phyloP scores from a whole-genome alignment of 2,888 invertebrate genomes.

The Sinotaia quadrata region DNA sequence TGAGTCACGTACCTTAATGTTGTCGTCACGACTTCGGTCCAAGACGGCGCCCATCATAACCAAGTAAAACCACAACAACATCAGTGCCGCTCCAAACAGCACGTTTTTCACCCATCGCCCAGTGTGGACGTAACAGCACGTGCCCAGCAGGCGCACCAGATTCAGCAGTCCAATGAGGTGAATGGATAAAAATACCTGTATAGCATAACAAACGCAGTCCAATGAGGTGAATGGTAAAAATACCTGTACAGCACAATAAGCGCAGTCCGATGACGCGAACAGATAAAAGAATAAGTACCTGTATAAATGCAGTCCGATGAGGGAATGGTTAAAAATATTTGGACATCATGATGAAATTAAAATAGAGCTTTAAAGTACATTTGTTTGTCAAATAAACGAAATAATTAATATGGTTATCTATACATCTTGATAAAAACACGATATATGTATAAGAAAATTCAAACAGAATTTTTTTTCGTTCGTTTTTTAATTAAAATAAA shows the following conservation, averaged over 20 bases:
- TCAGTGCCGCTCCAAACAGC: constrained; percentile 30
- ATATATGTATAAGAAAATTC: no score
- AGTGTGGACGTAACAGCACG: constrained; percentile 15
- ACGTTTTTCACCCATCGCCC: constrained; percentile 31
- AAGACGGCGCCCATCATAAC: constrained; percentile 32
- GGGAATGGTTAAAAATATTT: no score
- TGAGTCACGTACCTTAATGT: constrained; percentile 35
- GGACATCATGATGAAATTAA: no score
- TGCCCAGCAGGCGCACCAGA: constrained; percentile 12
- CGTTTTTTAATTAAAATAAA: no score
- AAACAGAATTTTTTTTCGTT: no score
- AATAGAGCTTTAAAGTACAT: no score
- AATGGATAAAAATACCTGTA: constrained; percentile 20
- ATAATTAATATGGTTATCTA: no score
- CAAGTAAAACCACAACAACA: constrained; percentile 39
- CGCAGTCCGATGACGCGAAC: constrained; percentile 27
- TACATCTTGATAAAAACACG: no score
- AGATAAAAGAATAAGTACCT: no score
- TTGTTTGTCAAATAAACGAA: no score
- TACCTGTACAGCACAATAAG: neutral
- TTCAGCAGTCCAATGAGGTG: constrained; percentile 30
- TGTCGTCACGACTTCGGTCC: constrained; percentile 30
- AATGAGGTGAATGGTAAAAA: constrained; percentile 23
- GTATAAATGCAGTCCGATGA: no score
- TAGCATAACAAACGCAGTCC: constrained; percentile 15